Base-by-base conservation (phyloP, 2,888 invertebrate species). In the Thelaira solivaga region DNA sequence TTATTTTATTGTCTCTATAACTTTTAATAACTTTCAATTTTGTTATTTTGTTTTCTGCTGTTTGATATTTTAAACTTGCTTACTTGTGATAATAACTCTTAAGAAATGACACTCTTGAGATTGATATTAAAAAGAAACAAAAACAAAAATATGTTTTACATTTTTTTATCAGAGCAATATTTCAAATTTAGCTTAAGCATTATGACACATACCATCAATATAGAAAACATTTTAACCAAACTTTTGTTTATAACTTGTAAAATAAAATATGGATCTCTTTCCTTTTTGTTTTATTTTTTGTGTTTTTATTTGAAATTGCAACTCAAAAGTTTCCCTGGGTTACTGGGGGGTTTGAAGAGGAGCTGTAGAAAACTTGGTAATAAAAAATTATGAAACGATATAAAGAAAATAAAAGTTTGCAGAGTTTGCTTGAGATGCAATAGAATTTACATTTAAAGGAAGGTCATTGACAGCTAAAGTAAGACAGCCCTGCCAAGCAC, bases 41-140 rank as follows among this genome's bases (percentile, higher is more conserved):
- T 16, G 34, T 51, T 59, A 31, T 16, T 51, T 41, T 11, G 5
- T 26, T 55, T 55, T 29, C 34, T n/a, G 24, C 34, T 16, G 31
- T 18, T 39, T 41, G 20, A 7, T 36, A 22, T 24, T 71, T 43
- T 51, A 51, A 65, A 41, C 73, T 59, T 26, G 11, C 24, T 8
- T 16, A 24, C 29, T 67, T 47, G n/a, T 39, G 59, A 65, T 53
- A 65, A 61, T 65, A 76, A 76, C 47, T 76, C 72, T 71, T 18
- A 41, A 31, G 47, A 67, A 76, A 76, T 76, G 67, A 62, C 72
- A 76, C 76, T 76, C 76, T 62, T 18, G 76, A 76, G 76, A 76
- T 62, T 65, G 64, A 65, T 72, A 61, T 72, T 65, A 59, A 71
- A 76, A 61, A 65, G 16, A 71, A n/a, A n/a, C n/a, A n/a, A n/a